Percentiles rank a stretch among this genome's conserved stretches.
Evolutionary conservation across 2,888 invertebrate genomes (phyloP).

Genomic region (Phoronis australis): DNA sequence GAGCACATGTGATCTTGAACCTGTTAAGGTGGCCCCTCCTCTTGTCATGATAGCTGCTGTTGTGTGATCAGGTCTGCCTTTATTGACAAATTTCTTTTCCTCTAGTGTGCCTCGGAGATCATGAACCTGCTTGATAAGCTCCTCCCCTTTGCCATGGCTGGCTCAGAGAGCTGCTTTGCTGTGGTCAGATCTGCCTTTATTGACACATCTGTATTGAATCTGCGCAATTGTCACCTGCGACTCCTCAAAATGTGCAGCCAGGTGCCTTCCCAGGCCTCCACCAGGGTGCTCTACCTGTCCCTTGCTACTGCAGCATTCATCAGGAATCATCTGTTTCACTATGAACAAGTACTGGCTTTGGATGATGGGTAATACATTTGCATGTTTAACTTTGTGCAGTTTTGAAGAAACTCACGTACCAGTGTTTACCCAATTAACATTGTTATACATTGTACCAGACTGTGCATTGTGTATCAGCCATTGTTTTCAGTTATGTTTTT

Average conservation of each 20-base stretch:
- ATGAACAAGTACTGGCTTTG: conserved; percentile 29
- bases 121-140: conserved; percentile 28
- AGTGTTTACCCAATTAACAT: too few relatives aligned
- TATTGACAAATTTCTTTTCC: conserved; percentile 29
- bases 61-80: conserved; percentile 31
- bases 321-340: conserved; percentile 35
- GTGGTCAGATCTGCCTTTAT: conserved; percentile 34
- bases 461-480: too few relatives aligned
- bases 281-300: conserved; percentile 31
- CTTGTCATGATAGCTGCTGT: conserved; percentile 30
- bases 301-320: conserved; percentile 38
- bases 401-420: too few relatives aligned
- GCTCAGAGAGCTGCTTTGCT: conserved; percentile 28
- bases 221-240: conserved; percentile 37
- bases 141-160: conserved; percentile 37
- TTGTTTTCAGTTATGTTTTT: too few relatives aligned
- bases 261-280: conserved; percentile 25
- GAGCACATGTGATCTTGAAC: conserved; percentile 28
- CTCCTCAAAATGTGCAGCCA: too few relatives aligned
- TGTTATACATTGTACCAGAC: too few relatives aligned
- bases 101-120: conserved; percentile 30
- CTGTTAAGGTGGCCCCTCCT: conserved; percentile 31
- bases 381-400: too few relatives aligned
- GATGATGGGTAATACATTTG: too few relatives aligned
- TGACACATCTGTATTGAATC: conserved; percentile 28